phyloP scores from a whole-genome alignment of 1,140 invertebrate species.

The Scaptomyza graminum region DNA sequence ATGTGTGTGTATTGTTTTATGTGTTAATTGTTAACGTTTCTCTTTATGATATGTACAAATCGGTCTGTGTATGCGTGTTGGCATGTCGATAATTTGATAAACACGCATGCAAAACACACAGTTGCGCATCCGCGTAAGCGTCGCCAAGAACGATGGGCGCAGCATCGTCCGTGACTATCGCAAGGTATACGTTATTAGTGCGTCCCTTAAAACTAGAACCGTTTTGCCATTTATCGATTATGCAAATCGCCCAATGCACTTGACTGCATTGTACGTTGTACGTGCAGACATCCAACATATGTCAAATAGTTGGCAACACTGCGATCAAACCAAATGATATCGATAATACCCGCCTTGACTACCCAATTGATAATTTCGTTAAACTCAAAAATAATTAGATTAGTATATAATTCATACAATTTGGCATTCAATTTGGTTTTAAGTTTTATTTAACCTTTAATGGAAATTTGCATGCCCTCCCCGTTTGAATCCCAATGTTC shows the following conservation, averaged over 20 bases:
- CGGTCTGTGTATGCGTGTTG: conserved; percentile 4
- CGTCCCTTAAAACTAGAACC: neutral
- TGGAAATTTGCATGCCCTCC: conserved; percentile 66
- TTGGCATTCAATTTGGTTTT: too few species aligned
- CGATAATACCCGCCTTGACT: neutral
- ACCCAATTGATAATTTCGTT: too few species aligned
- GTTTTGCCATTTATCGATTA: neutral
- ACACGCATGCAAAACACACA: conserved; percentile 33
- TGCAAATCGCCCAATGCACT: conserved; percentile 1
- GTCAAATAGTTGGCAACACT: neutral
- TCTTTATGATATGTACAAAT: conserved; percentile 15
- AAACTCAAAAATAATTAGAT: neutral
- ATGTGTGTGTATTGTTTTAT: conserved; percentile 42
- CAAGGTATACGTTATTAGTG: conserved; percentile 59
- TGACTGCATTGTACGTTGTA: neutral
- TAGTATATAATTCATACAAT: too few species aligned
- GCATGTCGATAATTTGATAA: conserved; percentile 43
- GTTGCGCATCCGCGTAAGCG: conserved; percentile 60
- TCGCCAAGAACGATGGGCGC: conserved; percentile 62
- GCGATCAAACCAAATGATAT: neutral
- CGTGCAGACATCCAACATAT: neutral
- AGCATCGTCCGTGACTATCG: conserved; percentile 65
- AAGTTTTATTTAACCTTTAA: conserved; percentile 30
- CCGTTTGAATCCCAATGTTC: conserved; percentile 11
- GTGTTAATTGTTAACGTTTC: conserved; percentile 45